Percentiles rank a stretch among this genome's conserved stretches.
These are phyloP conservation scores for Eutrigla gurnardus DNA, from an alignment of 2,797 vertebrate genomes.

Conservation along the genomic window DNA sequence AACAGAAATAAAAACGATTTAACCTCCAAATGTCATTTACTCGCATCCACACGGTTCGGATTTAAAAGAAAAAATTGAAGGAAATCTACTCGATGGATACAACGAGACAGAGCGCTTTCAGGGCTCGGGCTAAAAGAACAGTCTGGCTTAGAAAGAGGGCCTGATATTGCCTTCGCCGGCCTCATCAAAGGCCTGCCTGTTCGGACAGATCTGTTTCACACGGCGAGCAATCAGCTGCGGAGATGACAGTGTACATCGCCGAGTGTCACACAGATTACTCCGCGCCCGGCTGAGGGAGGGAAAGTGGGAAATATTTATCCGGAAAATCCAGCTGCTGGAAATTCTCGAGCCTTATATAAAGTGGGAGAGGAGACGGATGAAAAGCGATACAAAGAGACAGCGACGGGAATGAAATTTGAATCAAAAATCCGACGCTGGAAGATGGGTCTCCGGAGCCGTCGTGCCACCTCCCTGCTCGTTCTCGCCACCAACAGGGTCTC, in stretches of 20 bases:
- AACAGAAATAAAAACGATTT: conserved; percentile 39
- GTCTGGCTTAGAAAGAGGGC: conserved; percentile 30
- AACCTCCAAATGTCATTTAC: conserved; percentile 68
- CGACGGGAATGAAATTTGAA: conserved; percentile 9
- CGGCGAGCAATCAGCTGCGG: conserved; percentile 45
- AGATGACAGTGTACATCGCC: conserved; percentile 51
- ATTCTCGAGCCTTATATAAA: conserved; percentile 20
- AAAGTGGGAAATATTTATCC: conserved; percentile 67
- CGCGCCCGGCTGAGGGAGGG: conserved; percentile 10
- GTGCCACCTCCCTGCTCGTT: conserved; percentile 38
- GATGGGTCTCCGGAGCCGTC: conserved; percentile 46
- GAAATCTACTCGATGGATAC: conserved; percentile 19
- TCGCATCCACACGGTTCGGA: conserved; percentile 66
- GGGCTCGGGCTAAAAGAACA: neutral
- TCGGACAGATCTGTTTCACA: conserved; percentile 58
- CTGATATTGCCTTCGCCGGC: conserved; percentile 38
- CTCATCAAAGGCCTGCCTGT: conserved; percentile 51
- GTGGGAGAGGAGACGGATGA: conserved; percentile 11
- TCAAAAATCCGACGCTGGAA: conserved; percentile 13
- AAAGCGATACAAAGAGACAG: conserved; percentile 24
- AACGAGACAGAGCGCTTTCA: neutral
- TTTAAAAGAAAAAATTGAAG: conserved; percentile 35
- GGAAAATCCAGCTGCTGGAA: conserved; percentile 50
- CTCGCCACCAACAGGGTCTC: conserved; percentile 55
- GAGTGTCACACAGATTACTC: conserved; percentile 56